Conservation (phyloP, 2,113 vertebrate genomes). For the Cairina moschata region DNA sequence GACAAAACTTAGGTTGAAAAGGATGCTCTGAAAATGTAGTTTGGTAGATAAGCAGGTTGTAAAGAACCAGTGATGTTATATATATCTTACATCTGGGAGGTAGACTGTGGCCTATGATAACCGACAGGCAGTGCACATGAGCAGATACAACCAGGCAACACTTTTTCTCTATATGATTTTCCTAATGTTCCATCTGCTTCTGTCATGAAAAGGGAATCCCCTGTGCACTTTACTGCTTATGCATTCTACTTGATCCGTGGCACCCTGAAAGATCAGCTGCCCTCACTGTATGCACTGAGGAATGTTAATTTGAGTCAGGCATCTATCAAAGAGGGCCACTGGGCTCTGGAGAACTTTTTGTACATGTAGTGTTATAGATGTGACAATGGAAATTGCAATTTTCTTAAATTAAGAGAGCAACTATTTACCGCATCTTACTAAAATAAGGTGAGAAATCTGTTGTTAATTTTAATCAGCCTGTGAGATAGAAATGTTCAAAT, state of each 20-base stretch:
- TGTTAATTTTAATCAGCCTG: neutral
- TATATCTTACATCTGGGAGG: neutral
- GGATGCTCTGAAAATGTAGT: neutral
- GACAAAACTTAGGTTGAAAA: neutral
- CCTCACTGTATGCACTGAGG: neutral
- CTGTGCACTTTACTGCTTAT: neutral
- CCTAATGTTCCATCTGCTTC: neutral
- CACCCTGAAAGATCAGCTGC: neutral
- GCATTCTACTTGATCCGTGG: neutral
- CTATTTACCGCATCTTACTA: neutral
- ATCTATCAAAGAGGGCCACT: neutral
- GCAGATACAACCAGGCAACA: neutral
- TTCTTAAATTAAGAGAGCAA: neutral
- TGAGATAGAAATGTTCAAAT: neutral
- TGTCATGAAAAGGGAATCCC: neutral
- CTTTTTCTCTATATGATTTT: neutral
- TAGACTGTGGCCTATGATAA: neutral
- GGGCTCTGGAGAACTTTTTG: neutral
- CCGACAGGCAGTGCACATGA: neutral
- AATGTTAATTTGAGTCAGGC: neutral
- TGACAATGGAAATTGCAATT: neutral
- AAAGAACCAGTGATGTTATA: neutral
- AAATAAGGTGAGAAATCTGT: constrained; percentile 20
- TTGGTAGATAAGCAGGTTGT: neutral
- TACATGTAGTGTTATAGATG: neutral